A percentile compares a stretch with the other conserved stretches of the same genome.
These are phyloP conservation scores for Camponotus pennsylvanicus DNA, from an alignment of 1,140 invertebrate species.

Conservation along the genomic window DNA sequence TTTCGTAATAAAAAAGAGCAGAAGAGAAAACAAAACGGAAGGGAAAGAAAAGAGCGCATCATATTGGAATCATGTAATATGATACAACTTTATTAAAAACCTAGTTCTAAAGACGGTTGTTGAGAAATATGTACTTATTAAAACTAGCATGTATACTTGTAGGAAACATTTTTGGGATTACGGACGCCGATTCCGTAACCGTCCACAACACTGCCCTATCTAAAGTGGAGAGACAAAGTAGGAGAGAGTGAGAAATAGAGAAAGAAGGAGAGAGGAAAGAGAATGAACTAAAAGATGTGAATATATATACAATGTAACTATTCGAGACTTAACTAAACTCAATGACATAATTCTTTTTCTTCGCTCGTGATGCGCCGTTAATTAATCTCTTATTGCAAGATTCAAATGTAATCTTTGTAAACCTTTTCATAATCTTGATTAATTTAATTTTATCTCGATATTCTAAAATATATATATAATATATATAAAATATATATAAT, in stretches of 20 bases:
- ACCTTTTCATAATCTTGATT: background rate
- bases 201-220: slow-evolving; percentile 85
- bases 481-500: background rate
- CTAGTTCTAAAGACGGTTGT: slow-evolving; percentile 84
- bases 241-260: slow-evolving; percentile 3
- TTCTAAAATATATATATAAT: background rate
- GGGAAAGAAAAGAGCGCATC: slow-evolving; percentile 17
- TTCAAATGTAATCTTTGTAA: background rate
- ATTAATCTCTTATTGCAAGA: slow-evolving; percentile 37
- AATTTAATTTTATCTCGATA: background rate
- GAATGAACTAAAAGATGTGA: slow-evolving; percentile 29
- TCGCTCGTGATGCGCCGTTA: background rate
- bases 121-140: slow-evolving; percentile 84
- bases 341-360: slow-evolving; percentile 10
- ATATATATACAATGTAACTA: slow-evolving; percentile 38
- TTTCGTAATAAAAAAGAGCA: slow-evolving; percentile 64
- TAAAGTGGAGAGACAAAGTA: slow-evolving; percentile 71
- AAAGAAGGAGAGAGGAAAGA: background rate
- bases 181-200: slow-evolving; percentile 83
- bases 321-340: slow-evolving; percentile 32
- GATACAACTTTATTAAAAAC: slow-evolving; percentile 79
- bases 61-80: slow-evolving; percentile 49
- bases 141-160: slow-evolving; percentile 83
- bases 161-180: slow-evolving; percentile 84
- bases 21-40: slow-evolving; percentile 29